Evolutionary conservation across 2,888 invertebrate genomes (phyloP).

Genomic region (Artemia sinica): DNA sequence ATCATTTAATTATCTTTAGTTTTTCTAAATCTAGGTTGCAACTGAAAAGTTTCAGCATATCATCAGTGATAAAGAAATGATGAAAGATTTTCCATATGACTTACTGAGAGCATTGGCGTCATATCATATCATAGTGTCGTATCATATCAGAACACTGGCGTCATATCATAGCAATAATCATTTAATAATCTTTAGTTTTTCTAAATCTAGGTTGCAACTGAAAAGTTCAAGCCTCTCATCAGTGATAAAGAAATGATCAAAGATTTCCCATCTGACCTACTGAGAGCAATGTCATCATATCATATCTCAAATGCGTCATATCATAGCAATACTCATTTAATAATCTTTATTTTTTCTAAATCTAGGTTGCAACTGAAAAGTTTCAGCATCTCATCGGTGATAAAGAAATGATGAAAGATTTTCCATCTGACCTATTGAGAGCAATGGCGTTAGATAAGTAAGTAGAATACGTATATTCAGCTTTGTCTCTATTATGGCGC

Average conservation of each 20-base stretch:
- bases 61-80: constrained; percentile 45
- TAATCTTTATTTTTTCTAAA: neutral
- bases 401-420: constrained; percentile 46
- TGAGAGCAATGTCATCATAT: constrained; percentile 47
- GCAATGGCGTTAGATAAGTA: constrained; percentile 44
- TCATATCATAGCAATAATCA: too few species aligned
- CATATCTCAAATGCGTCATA: too few species aligned
- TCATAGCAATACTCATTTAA: too few species aligned
- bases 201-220: constrained; percentile 37
- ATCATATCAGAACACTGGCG: too few species aligned
- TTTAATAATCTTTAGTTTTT: too few species aligned
- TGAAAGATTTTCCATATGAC: constrained; percentile 54
- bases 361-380: constrained; percentile 40
- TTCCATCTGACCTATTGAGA: constrained; percentile 50
- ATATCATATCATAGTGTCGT: too few species aligned
- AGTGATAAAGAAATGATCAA: constrained; percentile 45
- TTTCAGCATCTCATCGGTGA: constrained; percentile 51
- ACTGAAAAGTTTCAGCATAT: constrained; percentile 47
- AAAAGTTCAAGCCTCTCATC: constrained; percentile 47
- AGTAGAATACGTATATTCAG: constrained; percentile 13
- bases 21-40: constrained; percentile 37
- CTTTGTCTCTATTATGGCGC: neutral
- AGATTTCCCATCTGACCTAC: constrained; percentile 52
- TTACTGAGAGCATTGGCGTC: constrained; percentile 46
- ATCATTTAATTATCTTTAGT: too few species aligned